phyloP scores from a whole-genome alignment of 2,113 vertebrate species.

The Ailurus styani region DNA sequence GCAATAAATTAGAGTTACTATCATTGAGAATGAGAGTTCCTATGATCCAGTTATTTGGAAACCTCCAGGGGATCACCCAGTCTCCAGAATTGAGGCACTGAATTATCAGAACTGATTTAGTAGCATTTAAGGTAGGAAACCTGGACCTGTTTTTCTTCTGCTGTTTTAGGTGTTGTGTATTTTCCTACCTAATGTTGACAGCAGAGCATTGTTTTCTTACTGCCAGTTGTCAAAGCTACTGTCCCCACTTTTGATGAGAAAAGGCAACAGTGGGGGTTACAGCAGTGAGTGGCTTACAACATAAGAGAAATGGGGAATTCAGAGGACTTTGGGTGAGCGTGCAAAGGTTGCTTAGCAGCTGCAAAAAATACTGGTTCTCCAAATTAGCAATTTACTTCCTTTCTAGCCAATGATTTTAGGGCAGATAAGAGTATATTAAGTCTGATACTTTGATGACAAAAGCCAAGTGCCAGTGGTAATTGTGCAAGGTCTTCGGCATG shows the following conservation, averaged over 20 bases:
- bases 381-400: conserved; percentile 42
- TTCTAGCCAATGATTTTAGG: conserved; percentile 39
- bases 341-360: neutral
- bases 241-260: neutral
- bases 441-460: conserved; percentile 28
- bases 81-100: neutral
- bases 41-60: neutral
- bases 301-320: neutral
- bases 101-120: neutral
- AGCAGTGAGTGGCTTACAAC: neutral
- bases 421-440: conserved; percentile 16
- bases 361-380: neutral
- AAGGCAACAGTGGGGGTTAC: neutral
- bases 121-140: neutral
- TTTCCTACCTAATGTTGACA: neutral
- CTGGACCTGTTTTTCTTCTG: neutral
- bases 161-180: neutral
- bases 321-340: neutral
- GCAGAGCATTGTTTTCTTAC: neutral
- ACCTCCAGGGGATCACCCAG: neutral
- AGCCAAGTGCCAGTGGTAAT: neutral
- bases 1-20: neutral
- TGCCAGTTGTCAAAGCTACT: neutral
- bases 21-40: neutral
- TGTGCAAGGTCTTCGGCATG: neutral